These are phyloP conservation scores for Danaus melanippus DNA, from an alignment of 1,140 invertebrate species.

Conservation along the genomic window DNA sequence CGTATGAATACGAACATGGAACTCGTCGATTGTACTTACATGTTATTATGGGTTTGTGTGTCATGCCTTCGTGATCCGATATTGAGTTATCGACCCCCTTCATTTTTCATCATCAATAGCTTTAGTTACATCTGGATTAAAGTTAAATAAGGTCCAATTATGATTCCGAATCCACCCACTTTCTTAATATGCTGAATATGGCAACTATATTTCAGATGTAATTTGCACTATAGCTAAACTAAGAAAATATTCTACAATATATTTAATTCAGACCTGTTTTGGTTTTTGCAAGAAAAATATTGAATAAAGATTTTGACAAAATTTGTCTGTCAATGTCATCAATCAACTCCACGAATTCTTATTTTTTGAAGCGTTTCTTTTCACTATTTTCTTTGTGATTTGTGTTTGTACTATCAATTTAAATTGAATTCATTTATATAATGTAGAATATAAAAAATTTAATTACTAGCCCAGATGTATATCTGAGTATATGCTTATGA, in stretches of 20 bases:
- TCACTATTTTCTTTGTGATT: not conserved
- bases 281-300: constrained; percentile 33
- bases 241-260: constrained; percentile 24
- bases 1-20: not conserved
- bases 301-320: constrained; percentile 50
- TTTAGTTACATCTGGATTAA: constrained; percentile 56
- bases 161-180: constrained; percentile 21
- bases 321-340: constrained; percentile 39
- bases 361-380: constrained; percentile 22
- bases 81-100: constrained; percentile 65
- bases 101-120: constrained; percentile 66
- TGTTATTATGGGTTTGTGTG: constrained; percentile 73
- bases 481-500: too few species aligned
- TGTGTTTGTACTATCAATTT: too few species aligned
- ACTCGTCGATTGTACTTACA: constrained; percentile 58
- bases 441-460: not conserved
- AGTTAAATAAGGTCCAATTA: constrained; percentile 42
- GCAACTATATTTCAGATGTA: constrained; percentile 9
- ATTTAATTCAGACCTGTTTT: constrained; percentile 37
- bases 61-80: constrained; percentile 63
- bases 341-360: constrained; percentile 34
- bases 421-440: too few species aligned
- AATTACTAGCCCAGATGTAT: too few species aligned
- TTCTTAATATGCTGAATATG: constrained; percentile 12
- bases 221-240: constrained; percentile 11